Percentiles rank a stretch among this genome's conserved stretches.
Conservation (phyloP, 2,113 vertebrate genomes). For the Saimiri boliviensis region DNA sequence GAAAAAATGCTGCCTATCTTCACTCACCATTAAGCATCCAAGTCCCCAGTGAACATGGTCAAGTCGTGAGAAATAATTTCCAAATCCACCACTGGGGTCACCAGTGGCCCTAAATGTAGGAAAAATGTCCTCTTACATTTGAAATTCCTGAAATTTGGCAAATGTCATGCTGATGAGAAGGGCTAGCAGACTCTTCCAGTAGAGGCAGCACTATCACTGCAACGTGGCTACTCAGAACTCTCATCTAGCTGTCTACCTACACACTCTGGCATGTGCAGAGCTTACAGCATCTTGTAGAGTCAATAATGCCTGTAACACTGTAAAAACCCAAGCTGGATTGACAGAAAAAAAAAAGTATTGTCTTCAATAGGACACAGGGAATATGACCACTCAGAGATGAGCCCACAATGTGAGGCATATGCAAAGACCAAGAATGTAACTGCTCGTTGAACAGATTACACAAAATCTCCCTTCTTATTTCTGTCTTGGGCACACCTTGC, state of each 20-base stretch:
- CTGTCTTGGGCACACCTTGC: too few relatives aligned
- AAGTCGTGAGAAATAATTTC: neutral
- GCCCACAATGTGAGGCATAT: neutral
- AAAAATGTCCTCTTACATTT: neutral
- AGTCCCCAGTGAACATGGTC: neutral
- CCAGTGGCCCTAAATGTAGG: neutral
- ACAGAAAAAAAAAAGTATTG: neutral
- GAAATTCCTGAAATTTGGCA: neutral
- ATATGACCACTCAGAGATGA: neutral
- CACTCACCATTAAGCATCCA: neutral
- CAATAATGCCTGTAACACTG: accelerated
- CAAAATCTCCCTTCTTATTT: neutral
- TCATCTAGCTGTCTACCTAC: neutral
- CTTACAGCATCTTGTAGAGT: neutral
- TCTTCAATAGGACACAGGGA: neutral
- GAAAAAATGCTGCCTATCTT: neutral
- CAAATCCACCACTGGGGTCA: neutral
- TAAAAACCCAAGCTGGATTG: neutral
- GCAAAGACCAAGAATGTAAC: neutral
- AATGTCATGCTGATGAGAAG: neutral
- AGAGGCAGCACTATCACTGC: neutral
- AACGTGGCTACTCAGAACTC: neutral
- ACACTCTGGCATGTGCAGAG: neutral
- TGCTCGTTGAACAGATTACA: neutral
- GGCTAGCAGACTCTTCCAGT: neutral